Conservation (phyloP, 2,797 vertebrate species). For the Centroberyx gerrardi region DNA sequence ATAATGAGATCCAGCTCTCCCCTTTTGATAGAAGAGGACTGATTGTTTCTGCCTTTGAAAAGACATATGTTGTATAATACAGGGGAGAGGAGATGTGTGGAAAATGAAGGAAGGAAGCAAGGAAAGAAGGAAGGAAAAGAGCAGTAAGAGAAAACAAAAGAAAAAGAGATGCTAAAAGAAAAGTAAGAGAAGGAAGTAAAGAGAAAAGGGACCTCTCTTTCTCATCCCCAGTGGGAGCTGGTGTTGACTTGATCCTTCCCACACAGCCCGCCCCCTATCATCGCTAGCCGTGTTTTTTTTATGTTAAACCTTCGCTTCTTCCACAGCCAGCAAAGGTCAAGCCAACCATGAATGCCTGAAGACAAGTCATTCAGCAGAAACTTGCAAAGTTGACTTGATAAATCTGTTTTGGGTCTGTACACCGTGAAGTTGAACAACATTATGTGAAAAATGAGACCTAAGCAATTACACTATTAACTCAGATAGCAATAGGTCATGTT, state of each 20-base stretch:
- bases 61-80: constrained; percentile 60
- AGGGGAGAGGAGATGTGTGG: constrained; percentile 23
- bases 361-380: constrained; percentile 43
- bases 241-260: constrained; percentile 70
- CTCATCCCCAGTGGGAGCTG: constrained; percentile 58
- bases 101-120: constrained; percentile 4
- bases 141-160: constrained; percentile 27
- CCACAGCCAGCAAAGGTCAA: constrained; percentile 61
- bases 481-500: constrained; percentile 3
- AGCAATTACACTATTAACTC: constrained; percentile 7
- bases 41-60: constrained; percentile 83
- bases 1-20: constrained; percentile 76
- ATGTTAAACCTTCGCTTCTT: constrained; percentile 51
- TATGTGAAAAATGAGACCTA: constrained; percentile 23
- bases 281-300: neutral
- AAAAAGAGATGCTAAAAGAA: constrained; percentile 52
- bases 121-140: constrained; percentile 10
- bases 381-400: constrained; percentile 32
- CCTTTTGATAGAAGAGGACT: constrained; percentile 75
- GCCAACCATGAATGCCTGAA: constrained; percentile 41
- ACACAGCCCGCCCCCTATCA: constrained; percentile 49
- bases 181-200: constrained; percentile 20
- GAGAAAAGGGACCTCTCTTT: constrained; percentile 43
- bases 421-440: constrained; percentile 33
- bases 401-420: constrained; percentile 5